These are phyloP conservation scores for Hyles euphorbiae DNA, from an alignment of 1,140 invertebrate genomes.

Conservation along the genomic window DNA sequence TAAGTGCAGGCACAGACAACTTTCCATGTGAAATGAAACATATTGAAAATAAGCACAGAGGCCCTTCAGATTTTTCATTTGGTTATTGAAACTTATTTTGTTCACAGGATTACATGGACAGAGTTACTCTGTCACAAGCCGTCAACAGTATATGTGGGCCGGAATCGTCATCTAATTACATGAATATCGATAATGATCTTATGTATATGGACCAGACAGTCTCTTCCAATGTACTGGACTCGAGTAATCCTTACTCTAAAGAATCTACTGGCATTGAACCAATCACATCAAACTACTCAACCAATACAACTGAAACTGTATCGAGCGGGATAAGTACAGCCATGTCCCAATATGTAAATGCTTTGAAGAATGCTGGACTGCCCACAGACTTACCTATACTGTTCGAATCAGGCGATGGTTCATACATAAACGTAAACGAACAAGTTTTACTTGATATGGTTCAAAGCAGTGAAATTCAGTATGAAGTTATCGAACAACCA, in stretches of 20 bases:
- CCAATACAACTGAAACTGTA: slow-evolving; percentile 28
- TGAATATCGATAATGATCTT: slow-evolving; percentile 59
- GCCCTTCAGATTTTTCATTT: too few relatives aligned
- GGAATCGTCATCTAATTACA: slow-evolving; percentile 47
- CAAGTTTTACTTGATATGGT: slow-evolving; percentile 76
- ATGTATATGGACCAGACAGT: slow-evolving; percentile 61
- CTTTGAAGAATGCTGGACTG: slow-evolving; percentile 74
- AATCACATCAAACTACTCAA: slow-evolving; percentile 45
- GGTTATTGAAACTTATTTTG: slow-evolving; percentile 6
- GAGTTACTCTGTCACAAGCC: slow-evolving; percentile 60
- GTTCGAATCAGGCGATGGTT: slow-evolving; percentile 75
- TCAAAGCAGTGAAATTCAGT: slow-evolving; percentile 74
- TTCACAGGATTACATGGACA: slow-evolving; percentile 63
- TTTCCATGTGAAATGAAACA: too few relatives aligned
- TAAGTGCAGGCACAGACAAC: too few relatives aligned
- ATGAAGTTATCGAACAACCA: slow-evolving; percentile 74
- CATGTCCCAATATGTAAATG: slow-evolving; percentile 73
- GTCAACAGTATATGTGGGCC: slow-evolving; percentile 65
- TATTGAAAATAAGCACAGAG: too few relatives aligned
- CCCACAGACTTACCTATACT: slow-evolving; percentile 75
- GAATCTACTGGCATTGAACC: slow-evolving; percentile 45
- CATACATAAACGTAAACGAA: slow-evolving; percentile 76
- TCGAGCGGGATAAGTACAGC: slow-evolving; percentile 45
- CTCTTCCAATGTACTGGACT: slow-evolving; percentile 48
- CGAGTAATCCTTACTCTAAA: slow-evolving; percentile 43